These are phyloP conservation scores for Sinocyclocheilus anophthalmus DNA, from an alignment of 2,113 vertebrate genomes.

Conservation along the genomic window DNA sequence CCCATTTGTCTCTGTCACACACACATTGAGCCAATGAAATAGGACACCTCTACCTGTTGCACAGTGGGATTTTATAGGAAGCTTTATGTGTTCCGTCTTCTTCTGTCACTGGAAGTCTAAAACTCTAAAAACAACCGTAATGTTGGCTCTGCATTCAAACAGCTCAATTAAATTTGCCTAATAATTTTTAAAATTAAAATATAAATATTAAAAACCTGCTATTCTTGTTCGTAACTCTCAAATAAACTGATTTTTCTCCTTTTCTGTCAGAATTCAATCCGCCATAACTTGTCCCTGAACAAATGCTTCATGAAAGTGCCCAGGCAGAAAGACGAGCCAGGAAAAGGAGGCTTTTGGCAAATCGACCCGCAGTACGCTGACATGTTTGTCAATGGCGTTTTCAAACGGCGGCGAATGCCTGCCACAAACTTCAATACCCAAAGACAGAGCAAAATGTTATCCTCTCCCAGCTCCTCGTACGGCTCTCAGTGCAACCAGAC, in stretches of 20 bases:
- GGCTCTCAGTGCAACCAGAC: slow-evolving; percentile 58
- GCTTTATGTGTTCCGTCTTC: slow-evolving; percentile 18
- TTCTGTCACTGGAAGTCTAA: neutral
- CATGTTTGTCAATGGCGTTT: slow-evolving; percentile 82
- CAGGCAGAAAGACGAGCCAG: slow-evolving; percentile 88
- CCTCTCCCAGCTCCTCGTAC: slow-evolving; percentile 54
- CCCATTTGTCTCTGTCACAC: slow-evolving; percentile 34
- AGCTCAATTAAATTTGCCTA: neutral
- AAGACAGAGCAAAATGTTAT: slow-evolving; percentile 68
- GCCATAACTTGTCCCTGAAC: slow-evolving; percentile 92
- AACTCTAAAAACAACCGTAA: neutral
- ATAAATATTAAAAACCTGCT: neutral
- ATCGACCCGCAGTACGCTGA: slow-evolving; percentile 83
- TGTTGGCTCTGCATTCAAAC: neutral
- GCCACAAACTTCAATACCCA: slow-evolving; percentile 72
- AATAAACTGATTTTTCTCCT: slow-evolving; percentile 1
- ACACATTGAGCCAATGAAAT: slow-evolving; percentile 54
- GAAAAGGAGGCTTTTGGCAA: slow-evolving; percentile 90
- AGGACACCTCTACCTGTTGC: slow-evolving; percentile 55
- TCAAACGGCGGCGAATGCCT: slow-evolving; percentile 80
- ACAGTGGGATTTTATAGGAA: slow-evolving; percentile 46
- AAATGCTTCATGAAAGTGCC: slow-evolving; percentile 96
- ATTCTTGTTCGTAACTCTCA: too few species aligned
- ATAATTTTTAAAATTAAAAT: too few species aligned
- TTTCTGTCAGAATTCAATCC: slow-evolving; percentile 86